A percentile compares a stretch with the other conserved stretches of the same genome.
These are phyloP conservation scores for Hermatobates lingyangjiaoensis DNA, from an alignment of 1,140 invertebrate genomes.

Conservation along the genomic window DNA sequence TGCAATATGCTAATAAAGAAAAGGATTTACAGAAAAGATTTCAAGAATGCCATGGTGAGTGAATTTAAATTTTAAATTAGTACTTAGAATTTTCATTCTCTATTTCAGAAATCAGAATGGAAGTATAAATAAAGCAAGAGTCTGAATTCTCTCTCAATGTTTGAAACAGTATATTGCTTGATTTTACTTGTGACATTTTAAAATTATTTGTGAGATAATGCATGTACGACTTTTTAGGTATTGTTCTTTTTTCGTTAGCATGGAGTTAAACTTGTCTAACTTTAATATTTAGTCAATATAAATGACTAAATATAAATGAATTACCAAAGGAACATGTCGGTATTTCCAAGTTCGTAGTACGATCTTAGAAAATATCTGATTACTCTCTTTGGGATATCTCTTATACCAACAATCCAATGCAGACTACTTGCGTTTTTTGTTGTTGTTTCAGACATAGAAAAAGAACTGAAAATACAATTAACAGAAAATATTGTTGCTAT, in stretches of 20 bases:
- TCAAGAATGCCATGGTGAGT: slow-evolving; percentile 43
- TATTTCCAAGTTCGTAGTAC: no score
- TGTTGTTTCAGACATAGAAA: no score
- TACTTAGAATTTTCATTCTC: not conserved
- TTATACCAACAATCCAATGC: no score
- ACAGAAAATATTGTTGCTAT: not conserved
- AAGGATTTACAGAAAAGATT: slow-evolving; percentile 41
- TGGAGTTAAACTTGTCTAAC: no score
- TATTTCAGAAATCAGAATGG: not conserved
- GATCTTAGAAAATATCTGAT: no score
- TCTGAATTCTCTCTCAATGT: not conserved
- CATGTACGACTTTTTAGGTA: not conserved
- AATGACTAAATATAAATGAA: no score
- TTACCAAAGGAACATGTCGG: no score
- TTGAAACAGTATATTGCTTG: not conserved
- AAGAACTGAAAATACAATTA: no score
- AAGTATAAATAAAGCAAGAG: not conserved
- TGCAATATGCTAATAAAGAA: slow-evolving; percentile 74
- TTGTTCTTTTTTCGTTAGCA: no score
- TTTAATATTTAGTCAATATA: no score
- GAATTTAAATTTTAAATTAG: not conserved
- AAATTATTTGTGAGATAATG: not conserved
- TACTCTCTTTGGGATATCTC: no score
- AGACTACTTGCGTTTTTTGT: no score
- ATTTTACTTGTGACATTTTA: not conserved